Evolutionary conservation across 2,113 vertebrate genomes (phyloP).

Genomic region (Aythya baeri): DNA sequence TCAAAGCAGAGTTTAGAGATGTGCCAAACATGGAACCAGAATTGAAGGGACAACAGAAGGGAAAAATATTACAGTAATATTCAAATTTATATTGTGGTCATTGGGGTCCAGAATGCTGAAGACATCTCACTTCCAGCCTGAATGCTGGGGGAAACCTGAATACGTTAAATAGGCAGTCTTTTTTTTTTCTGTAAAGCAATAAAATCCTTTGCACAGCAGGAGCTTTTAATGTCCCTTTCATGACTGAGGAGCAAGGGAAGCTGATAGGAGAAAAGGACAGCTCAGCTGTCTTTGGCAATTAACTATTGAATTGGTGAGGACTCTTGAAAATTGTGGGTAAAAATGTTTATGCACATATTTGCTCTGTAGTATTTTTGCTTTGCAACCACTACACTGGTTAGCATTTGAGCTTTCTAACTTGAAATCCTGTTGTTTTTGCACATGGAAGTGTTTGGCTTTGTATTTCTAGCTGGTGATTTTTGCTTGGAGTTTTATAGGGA

Average conservation of each 20-base stretch:
- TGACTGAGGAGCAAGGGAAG: neutral
- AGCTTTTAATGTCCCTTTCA: slow-evolving; percentile 14
- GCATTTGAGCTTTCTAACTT: neutral
- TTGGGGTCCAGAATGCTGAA: neutral
- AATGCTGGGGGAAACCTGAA: neutral
- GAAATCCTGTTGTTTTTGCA: neutral
- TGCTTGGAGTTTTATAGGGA: neutral
- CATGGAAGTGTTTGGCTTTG: neutral
- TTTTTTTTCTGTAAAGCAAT: neutral
- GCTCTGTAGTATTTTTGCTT: neutral
- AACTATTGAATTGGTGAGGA: neutral
- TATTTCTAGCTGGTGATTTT: neutral
- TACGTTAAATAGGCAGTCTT: neutral
- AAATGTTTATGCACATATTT: neutral
- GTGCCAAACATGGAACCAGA: accelerated
- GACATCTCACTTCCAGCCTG: neutral
- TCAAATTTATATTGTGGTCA: neutral
- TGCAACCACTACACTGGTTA: neutral
- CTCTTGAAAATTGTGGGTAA: neutral
- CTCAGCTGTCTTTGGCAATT: neutral
- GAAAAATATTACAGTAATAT: neutral
- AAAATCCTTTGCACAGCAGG: neutral
- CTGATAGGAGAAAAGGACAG: neutral
- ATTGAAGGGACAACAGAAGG: neutral
- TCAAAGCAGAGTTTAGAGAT: neutral